Conservation (phyloP, 2,888 invertebrate species). For the Philhelius pedissequus region DNA sequence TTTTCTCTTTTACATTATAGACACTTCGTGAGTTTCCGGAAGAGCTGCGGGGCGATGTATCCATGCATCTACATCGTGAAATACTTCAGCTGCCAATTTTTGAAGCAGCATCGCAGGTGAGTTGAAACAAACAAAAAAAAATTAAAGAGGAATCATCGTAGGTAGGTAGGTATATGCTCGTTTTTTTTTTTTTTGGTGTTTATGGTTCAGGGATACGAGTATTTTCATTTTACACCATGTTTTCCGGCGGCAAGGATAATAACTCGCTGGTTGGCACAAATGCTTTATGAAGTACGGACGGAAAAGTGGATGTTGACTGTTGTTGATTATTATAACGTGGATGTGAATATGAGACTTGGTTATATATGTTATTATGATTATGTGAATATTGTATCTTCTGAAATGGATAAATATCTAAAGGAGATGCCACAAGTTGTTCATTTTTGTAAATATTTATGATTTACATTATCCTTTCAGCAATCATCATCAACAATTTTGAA, state of each 20-base stretch:
- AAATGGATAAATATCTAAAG: background rate
- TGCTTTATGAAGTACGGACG: background rate
- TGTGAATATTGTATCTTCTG: background rate
- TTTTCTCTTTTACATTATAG: slow-evolving; percentile 82
- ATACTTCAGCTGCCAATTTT: slow-evolving; percentile 96
- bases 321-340: background rate
- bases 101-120: slow-evolving; percentile 91
- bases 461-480: too few species aligned
- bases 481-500: too few species aligned
- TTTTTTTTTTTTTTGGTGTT: background rate
- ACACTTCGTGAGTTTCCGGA: slow-evolving; percentile 97
- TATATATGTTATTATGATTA: background rate
- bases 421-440: too few species aligned
- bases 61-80: slow-evolving; percentile 96
- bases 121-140: slow-evolving; percentile 50
- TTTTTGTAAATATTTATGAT: too few species aligned
- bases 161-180: background rate
- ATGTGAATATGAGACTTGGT: background rate
- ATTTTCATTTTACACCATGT: background rate
- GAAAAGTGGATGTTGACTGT: background rate
- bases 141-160: background rate
- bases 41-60: slow-evolving; percentile 96
- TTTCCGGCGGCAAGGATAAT: background rate
- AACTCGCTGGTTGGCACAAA: background rate
- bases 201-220: background rate